Evolutionary conservation across 2,113 vertebrate genomes (phyloP).

Genomic region (Eonycteris spelaea): DNA sequence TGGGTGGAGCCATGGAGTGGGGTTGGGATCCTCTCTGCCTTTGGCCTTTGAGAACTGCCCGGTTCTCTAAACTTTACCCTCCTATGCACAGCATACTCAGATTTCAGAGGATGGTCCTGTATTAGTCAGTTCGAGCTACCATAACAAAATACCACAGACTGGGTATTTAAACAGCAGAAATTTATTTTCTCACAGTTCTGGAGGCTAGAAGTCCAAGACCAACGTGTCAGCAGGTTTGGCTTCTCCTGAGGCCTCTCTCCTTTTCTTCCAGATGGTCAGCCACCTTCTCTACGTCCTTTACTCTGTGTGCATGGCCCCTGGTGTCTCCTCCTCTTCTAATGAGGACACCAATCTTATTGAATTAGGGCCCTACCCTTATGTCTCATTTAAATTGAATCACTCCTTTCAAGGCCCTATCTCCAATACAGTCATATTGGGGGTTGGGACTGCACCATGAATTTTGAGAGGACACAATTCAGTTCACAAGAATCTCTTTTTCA

Average conservation of each 20-base stretch:
- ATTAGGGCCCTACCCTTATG: not conserved
- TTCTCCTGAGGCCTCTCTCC: not conserved
- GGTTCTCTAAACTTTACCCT: not conserved
- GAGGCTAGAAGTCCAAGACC: not conserved
- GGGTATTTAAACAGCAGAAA: not conserved
- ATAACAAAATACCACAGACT: not conserved
- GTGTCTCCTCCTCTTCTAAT: not conserved
- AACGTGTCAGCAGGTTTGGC: not conserved
- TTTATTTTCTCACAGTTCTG: not conserved
- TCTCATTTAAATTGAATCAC: not conserved
- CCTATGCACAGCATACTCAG: not conserved
- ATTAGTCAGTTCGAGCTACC: not conserved
- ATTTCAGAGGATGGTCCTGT: not conserved
- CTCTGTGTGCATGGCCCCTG: accelerated
- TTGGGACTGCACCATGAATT: not conserved
- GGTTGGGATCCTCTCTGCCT: not conserved
- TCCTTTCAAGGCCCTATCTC: not conserved
- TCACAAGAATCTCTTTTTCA: not conserved
- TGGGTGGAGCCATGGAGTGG: accelerated
- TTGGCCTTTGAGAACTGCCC: not conserved
- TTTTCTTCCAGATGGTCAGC: not conserved
- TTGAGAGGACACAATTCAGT: not conserved
- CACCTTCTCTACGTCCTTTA: not conserved
- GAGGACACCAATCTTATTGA: not conserved
- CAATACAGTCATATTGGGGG: not conserved